Percentiles rank a stretch among this genome's conserved stretches.
Conservation (phyloP, 2,113 vertebrate species). For the Myrmecophaga tridactyla region DNA sequence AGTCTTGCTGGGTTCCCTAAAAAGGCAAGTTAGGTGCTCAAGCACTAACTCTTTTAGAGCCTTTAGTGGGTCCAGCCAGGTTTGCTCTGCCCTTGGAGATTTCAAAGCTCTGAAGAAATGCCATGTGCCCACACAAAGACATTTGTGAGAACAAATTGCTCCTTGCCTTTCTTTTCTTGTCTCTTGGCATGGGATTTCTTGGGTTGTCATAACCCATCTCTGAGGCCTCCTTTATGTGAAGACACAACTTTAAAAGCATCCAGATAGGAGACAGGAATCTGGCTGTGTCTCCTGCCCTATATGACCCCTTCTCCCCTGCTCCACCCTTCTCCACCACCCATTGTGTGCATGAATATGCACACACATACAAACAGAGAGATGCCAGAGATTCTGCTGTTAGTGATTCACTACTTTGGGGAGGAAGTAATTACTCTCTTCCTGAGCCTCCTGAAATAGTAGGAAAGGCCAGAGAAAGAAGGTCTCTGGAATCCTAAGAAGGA, state of each 20-base stretch:
- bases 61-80: not conserved
- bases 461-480: not conserved
- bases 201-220: not conserved
- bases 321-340: not conserved
- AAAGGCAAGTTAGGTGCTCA: not conserved
- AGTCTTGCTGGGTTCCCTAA: not conserved
- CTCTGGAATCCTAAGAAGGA: not conserved
- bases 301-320: not conserved
- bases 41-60: not conserved
- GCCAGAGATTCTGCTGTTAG: not conserved
- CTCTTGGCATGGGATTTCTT: not conserved
- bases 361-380: not conserved
- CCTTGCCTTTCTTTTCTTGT: not conserved
- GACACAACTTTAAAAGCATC: not conserved
- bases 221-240: not conserved
- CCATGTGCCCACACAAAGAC: not conserved
- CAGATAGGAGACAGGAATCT: not conserved
- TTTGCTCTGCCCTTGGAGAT: not conserved
- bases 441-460: not conserved
- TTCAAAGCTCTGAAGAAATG: not conserved
- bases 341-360: rapidly evolving
- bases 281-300: not conserved
- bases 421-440: not conserved
- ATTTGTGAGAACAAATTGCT: not conserved
- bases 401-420: not conserved